Percentiles rank a stretch among this genome's conserved stretches.
These are phyloP conservation scores for Drosophila gaucha DNA, from an alignment of 2,888 invertebrate genomes.

Conservation along the genomic window DNA sequence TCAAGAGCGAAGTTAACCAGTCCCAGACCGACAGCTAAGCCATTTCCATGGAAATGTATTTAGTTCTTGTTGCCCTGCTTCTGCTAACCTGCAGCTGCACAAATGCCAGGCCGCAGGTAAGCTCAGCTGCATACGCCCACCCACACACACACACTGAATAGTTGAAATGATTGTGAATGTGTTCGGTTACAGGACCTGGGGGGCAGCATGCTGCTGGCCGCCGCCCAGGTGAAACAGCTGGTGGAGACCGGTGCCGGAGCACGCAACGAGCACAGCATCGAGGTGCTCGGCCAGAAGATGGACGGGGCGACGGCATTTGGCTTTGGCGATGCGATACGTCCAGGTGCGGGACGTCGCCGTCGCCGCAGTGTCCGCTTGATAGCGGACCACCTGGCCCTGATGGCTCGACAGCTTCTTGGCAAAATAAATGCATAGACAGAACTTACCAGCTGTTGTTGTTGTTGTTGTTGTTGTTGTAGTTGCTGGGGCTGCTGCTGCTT, in stretches of 20 bases:
- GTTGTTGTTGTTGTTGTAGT: conserved; percentile 28
- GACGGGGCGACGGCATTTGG: conserved; percentile 49
- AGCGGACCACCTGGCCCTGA: background rate
- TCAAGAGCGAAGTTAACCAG: background rate
- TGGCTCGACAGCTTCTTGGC: background rate
- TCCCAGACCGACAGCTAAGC: conserved; percentile 3
- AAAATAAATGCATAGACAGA: conserved; percentile 25
- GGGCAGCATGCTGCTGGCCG: conserved; percentile 53
- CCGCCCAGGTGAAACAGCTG: conserved; percentile 61
- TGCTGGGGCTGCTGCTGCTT: conserved; percentile 26
- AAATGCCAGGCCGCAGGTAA: conserved; percentile 48
- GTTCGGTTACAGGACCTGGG: conserved; percentile 54
- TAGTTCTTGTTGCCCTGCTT: background rate
- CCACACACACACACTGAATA: background rate
- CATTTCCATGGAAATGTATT: conserved; percentile 29
- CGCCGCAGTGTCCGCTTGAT: background rate
- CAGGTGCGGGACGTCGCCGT: conserved; percentile 12
- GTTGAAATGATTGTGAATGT: background rate
- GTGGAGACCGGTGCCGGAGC: conserved; percentile 68
- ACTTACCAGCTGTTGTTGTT: conserved; percentile 49
- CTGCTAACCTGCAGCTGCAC: conserved; percentile 24
- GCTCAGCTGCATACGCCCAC: background rate
- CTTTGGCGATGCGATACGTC: conserved; percentile 67
- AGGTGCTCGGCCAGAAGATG: conserved; percentile 61
- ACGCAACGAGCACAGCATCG: conserved; percentile 52